Percentiles rank a stretch among this genome's conserved stretches.
phyloP scores from a whole-genome alignment of 2,797 vertebrate genomes.

The Coluber constrictor region DNA sequence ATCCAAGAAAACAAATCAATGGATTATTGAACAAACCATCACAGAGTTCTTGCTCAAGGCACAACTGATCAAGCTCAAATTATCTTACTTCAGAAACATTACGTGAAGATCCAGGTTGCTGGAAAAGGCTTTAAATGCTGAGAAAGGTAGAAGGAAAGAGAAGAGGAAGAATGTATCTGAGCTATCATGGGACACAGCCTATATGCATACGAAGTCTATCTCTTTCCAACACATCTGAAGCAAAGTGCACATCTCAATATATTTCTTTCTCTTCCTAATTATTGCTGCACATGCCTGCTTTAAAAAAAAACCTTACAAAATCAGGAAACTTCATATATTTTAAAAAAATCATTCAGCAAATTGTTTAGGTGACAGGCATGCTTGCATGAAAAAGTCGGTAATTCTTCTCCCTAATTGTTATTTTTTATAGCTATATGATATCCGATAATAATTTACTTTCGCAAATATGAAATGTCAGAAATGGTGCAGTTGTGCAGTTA shows the following conservation, averaged over 20 bases:
- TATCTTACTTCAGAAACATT: neutral
- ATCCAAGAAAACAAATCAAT: neutral
- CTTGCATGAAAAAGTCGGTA: neutral
- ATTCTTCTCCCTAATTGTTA: neutral
- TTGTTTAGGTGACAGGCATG: neutral
- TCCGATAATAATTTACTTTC: neutral
- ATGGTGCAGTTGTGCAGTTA: neutral
- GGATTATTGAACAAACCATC: neutral
- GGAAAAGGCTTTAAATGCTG: neutral
- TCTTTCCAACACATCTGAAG: neutral
- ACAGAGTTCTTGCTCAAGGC: neutral
- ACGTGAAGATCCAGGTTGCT: neutral
- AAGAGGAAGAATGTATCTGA: neutral
- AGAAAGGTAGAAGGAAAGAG: neutral
- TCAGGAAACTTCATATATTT: neutral
- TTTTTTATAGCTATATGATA: neutral
- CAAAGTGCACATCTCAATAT: neutral
- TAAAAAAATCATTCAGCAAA: conserved; percentile 2
- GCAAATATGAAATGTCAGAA: neutral
- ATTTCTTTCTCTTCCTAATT: neutral
- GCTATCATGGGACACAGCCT: neutral
- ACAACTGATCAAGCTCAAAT: neutral
- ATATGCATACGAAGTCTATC: neutral
- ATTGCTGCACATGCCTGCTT: neutral
- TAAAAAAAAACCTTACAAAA: neutral